A percentile compares a stretch with the other conserved stretches of the same genome.
Evolutionary conservation across 2,888 invertebrate species (phyloP).

Genomic region (Dendrolimus houi): DNA sequence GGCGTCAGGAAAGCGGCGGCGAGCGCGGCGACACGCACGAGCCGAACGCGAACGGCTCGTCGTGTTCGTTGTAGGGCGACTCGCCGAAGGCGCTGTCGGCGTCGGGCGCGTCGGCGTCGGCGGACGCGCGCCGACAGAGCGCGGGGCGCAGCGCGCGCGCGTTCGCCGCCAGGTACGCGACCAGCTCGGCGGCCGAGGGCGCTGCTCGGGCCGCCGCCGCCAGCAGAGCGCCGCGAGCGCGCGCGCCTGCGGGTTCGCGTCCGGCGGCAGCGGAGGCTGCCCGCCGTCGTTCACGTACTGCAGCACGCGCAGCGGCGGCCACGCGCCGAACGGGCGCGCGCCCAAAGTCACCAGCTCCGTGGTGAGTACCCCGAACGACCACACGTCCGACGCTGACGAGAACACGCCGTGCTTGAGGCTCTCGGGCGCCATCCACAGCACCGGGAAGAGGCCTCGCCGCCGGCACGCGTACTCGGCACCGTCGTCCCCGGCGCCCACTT

Average conservation of each 20-base stretch:
- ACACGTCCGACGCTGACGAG: slow-evolving; percentile 82
- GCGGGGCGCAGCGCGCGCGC: slow-evolving; percentile 59
- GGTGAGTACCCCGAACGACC: slow-evolving; percentile 90
- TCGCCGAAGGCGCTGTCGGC: slow-evolving; percentile 25
- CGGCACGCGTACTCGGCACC: slow-evolving; percentile 90
- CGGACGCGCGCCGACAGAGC: slow-evolving; percentile 13
- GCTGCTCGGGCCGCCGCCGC: slow-evolving; percentile 78
- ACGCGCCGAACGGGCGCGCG: slow-evolving; percentile 74
- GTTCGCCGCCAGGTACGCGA: slow-evolving; percentile 84
- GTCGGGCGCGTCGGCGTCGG: slow-evolving; percentile 16
- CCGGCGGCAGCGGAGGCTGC: slow-evolving; percentile 81
- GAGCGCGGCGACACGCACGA: slow-evolving; percentile 8
- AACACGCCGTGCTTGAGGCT: slow-evolving; percentile 86
- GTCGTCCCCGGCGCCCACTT: slow-evolving; percentile 78
- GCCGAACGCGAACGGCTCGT: slow-evolving; percentile 7
- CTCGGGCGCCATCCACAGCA: slow-evolving; percentile 95
- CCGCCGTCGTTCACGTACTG: slow-evolving; percentile 76
- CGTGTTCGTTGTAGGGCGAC: slow-evolving; percentile 11
- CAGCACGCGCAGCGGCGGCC: slow-evolving; percentile 72
- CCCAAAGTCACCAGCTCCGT: slow-evolving; percentile 93
- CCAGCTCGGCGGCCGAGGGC: slow-evolving; percentile 83
- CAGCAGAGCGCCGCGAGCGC: slow-evolving; percentile 85
- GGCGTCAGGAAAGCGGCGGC: no score
- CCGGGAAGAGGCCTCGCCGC: slow-evolving; percentile 88
- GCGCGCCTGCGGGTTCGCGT: slow-evolving; percentile 43